Percentiles rank a stretch among this genome's conserved stretches.
phyloP scores from a whole-genome alignment of 2,888 invertebrate species.

The Girardia tigrina region DNA sequence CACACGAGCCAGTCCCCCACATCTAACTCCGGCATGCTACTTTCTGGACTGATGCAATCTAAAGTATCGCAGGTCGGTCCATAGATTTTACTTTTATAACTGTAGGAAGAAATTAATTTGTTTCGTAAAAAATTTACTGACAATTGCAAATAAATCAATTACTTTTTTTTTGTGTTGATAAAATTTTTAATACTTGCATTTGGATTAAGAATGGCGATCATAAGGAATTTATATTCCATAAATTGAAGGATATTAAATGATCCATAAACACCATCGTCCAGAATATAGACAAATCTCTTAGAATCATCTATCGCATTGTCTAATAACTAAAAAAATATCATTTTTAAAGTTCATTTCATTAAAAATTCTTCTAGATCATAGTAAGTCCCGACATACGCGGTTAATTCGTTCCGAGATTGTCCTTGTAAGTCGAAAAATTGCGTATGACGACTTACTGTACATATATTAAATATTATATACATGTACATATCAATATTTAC shows the following conservation, averaged over 20 bases:
- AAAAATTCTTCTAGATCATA: no score
- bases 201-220: neutral
- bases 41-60: slow-evolving; percentile 64
- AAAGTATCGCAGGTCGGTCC: slow-evolving; percentile 89
- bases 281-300: slow-evolving; percentile 61
- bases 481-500: no score
- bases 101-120: neutral
- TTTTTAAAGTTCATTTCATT: no score
- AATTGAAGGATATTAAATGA: slow-evolving; percentile 87
- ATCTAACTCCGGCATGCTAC: slow-evolving; percentile 60
- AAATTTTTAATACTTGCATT: neutral
- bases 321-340: neutral
- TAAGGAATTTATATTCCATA: neutral
- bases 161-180: neutral
- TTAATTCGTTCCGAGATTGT: no score
- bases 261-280: slow-evolving; percentile 96
- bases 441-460: no score
- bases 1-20: slow-evolving; percentile 78
- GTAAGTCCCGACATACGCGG: no score
- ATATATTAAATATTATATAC: no score
- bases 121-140: neutral
- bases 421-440: no score
- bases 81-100: slow-evolving; percentile 55
- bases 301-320: neutral
- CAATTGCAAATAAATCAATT: neutral